Base-by-base conservation (phyloP, 2,113 vertebrate genomes). In the Morphnarchus princeps region DNA sequence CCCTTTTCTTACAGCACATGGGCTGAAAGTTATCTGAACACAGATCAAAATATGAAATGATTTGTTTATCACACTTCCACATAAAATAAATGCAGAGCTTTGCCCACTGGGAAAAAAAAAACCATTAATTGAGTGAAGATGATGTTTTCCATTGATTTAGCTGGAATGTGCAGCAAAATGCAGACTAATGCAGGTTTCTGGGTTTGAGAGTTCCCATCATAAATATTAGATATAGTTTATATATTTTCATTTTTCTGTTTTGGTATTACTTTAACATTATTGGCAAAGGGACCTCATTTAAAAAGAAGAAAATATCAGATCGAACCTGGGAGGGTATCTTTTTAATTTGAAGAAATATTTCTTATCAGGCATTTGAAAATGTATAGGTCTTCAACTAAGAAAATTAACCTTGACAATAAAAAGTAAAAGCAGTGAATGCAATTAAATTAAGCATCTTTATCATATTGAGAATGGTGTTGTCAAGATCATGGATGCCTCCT, bases 351-450 rank as follows among this genome's bases (percentile, higher is more conserved):
- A 38, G 25, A 89, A 80, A 78, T 84, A 91, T 49, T 91, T 94
- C 45, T 83, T 80, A 79, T 89, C 21, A 74, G 40, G 26, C 5
- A 1, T 69, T 95, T 95, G 28, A 84, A 97, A 97, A 85, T 3
- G 8, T 17, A 47, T 43, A 76, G 28, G n/a, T 87, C 16, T 83
- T 97, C 63, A 77, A 34, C 50, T 69, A 65, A 72, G 43, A 90
- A 97, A 97, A 89, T 92, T 82, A 93, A 96, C 55, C 25, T 82
- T 32, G 71, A 67, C 36, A 59, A 94, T 49, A 70, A 79, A 78
- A 91, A 72, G 34, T 22, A 40, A 69, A 90, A 91, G 3, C 63
- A 49, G 11, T 49, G 8, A 96, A 66, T 67, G 6, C 8, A 79
- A 84, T 89, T 94, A 42, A 76, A 66, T 85, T 78, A 74, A 71